Evolutionary conservation across 2,797 vertebrate genomes (phyloP).

Genomic region (Cephalopachus bancanus): DNA sequence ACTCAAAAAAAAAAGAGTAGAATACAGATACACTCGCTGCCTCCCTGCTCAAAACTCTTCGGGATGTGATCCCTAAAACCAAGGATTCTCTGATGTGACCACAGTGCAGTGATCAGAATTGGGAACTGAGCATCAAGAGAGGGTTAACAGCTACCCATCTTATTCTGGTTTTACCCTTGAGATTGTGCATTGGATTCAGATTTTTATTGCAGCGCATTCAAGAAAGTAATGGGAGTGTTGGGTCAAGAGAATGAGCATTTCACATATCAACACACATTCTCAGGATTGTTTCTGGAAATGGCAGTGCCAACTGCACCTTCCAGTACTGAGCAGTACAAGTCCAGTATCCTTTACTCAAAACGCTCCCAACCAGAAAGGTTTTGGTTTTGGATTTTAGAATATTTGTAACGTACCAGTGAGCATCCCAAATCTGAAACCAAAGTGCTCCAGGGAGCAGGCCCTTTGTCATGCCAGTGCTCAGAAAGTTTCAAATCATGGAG

Average conservation of each 20-base stretch:
- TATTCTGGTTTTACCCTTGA: not conserved
- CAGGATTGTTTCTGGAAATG: not conserved
- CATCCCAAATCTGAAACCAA: not conserved
- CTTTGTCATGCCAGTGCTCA: not conserved
- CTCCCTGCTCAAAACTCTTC: rapidly evolving
- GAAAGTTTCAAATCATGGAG: not conserved
- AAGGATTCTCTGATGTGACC: rapidly evolving
- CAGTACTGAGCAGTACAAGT: rapidly evolving
- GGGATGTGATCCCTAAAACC: not conserved
- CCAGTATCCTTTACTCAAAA: not conserved
- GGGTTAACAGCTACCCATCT: not conserved
- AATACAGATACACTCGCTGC: not conserved
- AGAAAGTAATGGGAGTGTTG: too few species aligned
- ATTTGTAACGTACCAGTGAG: not conserved
- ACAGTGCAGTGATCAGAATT: rapidly evolving
- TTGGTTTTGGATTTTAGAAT: not conserved
- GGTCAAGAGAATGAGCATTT: not conserved
- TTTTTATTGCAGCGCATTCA: not conserved
- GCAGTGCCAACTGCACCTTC: rapidly evolving
- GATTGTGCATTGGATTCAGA: not conserved
- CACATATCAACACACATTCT: not conserved
- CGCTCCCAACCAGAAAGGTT: not conserved
- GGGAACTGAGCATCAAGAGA: rapidly evolving
- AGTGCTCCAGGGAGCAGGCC: not conserved
- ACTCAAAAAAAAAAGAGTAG: too few species aligned